Percentiles rank a stretch among this genome's conserved stretches.
Evolutionary conservation across 2,113 vertebrate species (phyloP).

Genomic region (Phycodurus eques): DNA sequence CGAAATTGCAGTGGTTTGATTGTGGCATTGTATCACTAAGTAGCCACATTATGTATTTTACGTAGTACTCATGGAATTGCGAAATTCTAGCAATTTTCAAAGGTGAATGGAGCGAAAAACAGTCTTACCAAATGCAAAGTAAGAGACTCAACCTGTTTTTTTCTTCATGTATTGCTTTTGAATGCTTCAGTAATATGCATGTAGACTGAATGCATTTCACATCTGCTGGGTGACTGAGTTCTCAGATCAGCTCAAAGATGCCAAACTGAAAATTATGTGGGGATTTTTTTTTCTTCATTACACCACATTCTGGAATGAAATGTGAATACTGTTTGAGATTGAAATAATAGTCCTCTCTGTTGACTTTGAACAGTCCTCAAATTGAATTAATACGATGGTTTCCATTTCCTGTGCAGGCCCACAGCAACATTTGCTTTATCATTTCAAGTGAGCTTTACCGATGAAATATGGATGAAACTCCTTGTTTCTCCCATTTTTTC

Average conservation of each 20-base stretch:
- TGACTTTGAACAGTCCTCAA: conserved; percentile 46
- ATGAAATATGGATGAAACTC: conserved; percentile 13
- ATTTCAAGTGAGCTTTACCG: conserved; percentile 20
- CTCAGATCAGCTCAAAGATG: conserved; percentile 32
- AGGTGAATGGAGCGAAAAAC: neutral
- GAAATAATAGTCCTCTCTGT: conserved; percentile 63
- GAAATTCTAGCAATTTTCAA: neutral
- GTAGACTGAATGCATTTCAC: conserved; percentile 44
- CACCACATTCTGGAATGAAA: conserved; percentile 47
- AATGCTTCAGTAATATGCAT: neutral
- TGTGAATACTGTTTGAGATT: conserved; percentile 30
- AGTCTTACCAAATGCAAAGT: neutral
- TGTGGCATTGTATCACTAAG: neutral
- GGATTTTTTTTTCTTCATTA: conserved; percentile 45
- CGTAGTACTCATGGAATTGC: no score
- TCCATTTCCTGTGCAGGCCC: conserved; percentile 59
- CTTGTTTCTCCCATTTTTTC: conserved; percentile 1
- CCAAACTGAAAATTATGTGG: conserved; percentile 34
- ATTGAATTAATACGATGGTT: conserved; percentile 66
- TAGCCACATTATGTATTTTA: no score
- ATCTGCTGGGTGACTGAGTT: conserved; percentile 28
- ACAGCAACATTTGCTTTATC: conserved; percentile 24
- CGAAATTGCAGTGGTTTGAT: neutral
- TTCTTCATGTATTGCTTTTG: conserved; percentile 4
- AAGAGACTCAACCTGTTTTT: neutral